Conservation (phyloP, 2,888 invertebrate genomes). For the Xanthia icteritia region DNA sequence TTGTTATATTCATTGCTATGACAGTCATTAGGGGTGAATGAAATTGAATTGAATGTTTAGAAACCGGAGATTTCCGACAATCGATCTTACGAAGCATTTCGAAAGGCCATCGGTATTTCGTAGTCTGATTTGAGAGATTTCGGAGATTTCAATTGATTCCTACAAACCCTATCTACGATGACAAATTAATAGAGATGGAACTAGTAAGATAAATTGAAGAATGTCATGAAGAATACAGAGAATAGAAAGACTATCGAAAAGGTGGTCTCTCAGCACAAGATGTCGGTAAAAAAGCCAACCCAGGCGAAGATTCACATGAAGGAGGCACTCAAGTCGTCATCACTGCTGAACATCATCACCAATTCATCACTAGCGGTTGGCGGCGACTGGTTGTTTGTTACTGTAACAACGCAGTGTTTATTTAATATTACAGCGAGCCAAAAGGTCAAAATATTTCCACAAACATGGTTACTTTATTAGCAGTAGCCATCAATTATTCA, state of each 20-base stretch:
- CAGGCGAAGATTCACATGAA: not conserved
- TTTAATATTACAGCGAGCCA: constrained; percentile 25
- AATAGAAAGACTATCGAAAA: not conserved
- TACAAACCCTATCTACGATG: not conserved
- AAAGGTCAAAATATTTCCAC: constrained; percentile 52
- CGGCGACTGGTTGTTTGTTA: not conserved
- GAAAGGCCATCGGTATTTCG: not conserved
- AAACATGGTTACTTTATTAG: constrained; percentile 48
- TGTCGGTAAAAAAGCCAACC: not conserved
- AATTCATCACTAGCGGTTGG: not conserved
- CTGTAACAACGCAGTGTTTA: constrained; percentile 40
- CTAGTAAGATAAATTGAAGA: not conserved
- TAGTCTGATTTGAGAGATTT: not conserved
- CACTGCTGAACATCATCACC: not conserved
- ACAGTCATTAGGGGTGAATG: not conserved
- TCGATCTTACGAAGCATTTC: not conserved
- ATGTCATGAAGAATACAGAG: not conserved
- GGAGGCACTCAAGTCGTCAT: not conserved
- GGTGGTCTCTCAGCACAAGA: not conserved
- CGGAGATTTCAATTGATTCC: not conserved
- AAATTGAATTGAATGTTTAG: no score
- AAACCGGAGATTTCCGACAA: not conserved
- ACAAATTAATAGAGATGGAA: no score
- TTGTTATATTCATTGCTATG: constrained; percentile 10
- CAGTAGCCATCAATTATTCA: constrained; percentile 56